Evolutionary conservation across 2,797 vertebrate genomes (phyloP), one percentile per base, ranked within the genome.

Genomic region (Chelon auratus): DNA sequence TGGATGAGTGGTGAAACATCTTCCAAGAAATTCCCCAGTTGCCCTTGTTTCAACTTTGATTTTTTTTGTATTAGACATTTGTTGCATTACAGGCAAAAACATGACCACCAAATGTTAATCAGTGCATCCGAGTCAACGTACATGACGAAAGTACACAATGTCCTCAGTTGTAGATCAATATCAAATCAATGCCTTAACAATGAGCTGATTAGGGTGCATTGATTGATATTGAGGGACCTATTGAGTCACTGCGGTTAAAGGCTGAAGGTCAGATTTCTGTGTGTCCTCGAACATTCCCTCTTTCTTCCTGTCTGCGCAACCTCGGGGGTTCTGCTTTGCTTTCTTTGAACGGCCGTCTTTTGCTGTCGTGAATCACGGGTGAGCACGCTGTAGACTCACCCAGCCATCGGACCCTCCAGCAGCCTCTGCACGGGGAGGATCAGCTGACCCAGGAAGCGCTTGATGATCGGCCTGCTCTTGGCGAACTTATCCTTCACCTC

Each of bases 401-500:
- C 96, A 5, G 95, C 92, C 1, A 95, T 93, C 3, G 97, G 96
- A 43, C 96, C 95, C 89, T 97, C 96, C 90, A 98, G 78, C 0
- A 99, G 93, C 68, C 97, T 95, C 93, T 98, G 97, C 57, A 99
- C 95, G 0, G 97, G 97, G 24, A 98, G 94, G 72, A 94, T 97
- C 78, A 99, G 94, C 90, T 98, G 98, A 82, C 97, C 97, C 87
- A 99, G 94, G 80, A 99, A 99, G 63, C 97, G 95, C 86, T 98
- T 98, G 93, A 99, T 99, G 92, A 99, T 98, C 0, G 97, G 97
- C 33, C 97, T 96, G 78, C 97, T 99, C 93, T 98, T 99, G 86
- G 97, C 93, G 87, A 99, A 99, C 92, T 98, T 98, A 91, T 99
- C 97, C 93, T 99, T 99, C 89, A 99, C 96, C 82, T 97, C 96